These are phyloP conservation scores for Erpobdella octoculata DNA, from an alignment of 2,888 invertebrate species.

Conservation along the genomic window DNA sequence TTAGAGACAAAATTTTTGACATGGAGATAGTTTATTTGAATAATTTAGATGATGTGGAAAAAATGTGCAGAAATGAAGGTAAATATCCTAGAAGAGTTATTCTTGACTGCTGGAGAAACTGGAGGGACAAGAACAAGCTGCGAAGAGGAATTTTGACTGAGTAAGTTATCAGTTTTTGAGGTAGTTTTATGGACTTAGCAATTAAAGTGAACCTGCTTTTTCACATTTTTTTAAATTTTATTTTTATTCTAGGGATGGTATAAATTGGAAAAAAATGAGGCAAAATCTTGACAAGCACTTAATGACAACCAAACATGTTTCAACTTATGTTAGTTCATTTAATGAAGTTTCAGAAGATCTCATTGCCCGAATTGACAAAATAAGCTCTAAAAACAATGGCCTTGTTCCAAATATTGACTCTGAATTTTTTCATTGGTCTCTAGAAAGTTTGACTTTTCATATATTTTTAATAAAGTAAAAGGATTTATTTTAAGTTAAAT, in stretches of 20 bases:
- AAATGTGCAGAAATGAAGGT: constrained; percentile 19
- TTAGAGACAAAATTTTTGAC: neutral
- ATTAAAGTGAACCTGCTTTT: neutral
- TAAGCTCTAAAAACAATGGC: neutral
- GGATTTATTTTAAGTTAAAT: no score
- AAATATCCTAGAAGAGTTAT: constrained; percentile 26
- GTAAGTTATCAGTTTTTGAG: constrained; percentile 5
- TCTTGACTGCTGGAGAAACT: constrained; percentile 21
- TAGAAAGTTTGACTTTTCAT: no score
- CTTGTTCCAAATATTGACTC: constrained; percentile 25
- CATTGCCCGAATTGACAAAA: constrained; percentile 7
- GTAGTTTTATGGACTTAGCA: neutral
- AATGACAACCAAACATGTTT: constrained; percentile 25
- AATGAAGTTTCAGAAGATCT: constrained; percentile 31
- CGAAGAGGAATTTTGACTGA: constrained; percentile 24
- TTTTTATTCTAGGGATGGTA: constrained; percentile 31
- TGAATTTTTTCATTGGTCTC: constrained; percentile 32
- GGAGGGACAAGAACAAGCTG: constrained; percentile 16
- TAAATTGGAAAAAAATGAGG: constrained; percentile 30
- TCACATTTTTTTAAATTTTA: no score
- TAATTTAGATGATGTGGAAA: constrained; percentile 22
- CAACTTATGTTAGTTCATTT: constrained; percentile 27
- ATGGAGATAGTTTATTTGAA: constrained; percentile 5
- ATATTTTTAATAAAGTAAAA: no score
- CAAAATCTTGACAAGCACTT: constrained; percentile 24